Percentiles rank a stretch among this genome's conserved stretches.
Evolutionary conservation across 2,888 invertebrate species (phyloP).

Genomic region (Athrips mouffetella): DNA sequence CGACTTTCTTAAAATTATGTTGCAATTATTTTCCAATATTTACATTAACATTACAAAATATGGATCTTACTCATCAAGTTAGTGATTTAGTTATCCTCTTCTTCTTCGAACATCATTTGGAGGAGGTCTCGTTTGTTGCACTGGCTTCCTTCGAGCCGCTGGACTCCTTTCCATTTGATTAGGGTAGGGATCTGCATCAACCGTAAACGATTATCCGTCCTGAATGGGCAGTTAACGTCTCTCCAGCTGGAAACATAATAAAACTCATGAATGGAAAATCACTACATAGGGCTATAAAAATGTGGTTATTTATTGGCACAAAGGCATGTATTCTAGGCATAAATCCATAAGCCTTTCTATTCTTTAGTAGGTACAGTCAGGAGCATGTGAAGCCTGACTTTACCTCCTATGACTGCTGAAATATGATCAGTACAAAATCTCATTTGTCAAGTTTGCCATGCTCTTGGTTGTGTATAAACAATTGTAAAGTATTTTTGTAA

Average conservation of each 20-base stretch:
- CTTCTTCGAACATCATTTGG: constrained; percentile 88
- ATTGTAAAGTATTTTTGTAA: no score
- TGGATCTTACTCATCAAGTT: neutral
- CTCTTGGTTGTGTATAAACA: no score
- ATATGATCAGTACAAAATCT: no score
- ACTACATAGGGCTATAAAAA: no score
- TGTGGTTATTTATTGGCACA: no score
- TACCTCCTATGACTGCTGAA: no score
- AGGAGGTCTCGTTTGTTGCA: constrained; percentile 86
- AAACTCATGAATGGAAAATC: constrained; percentile 22
- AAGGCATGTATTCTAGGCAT: no score
- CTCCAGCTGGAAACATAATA: constrained; percentile 85
- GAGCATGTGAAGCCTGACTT: no score
- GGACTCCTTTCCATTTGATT: constrained; percentile 86
- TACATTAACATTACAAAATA: neutral
- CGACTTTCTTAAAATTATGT: neutral
- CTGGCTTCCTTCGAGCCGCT: constrained; percentile 87
- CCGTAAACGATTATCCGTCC: constrained; percentile 84
- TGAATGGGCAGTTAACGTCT: constrained; percentile 87
- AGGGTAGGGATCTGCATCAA: constrained; percentile 91
- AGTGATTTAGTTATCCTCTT: no score
- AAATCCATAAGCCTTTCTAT: no score
- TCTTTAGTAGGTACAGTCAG: no score
- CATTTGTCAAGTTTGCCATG: no score
- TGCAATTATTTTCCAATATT: neutral